Percentiles rank a stretch among this genome's conserved stretches.
Conservation (phyloP, 2,113 vertebrate species). For the Macquaria ambigua region DNA sequence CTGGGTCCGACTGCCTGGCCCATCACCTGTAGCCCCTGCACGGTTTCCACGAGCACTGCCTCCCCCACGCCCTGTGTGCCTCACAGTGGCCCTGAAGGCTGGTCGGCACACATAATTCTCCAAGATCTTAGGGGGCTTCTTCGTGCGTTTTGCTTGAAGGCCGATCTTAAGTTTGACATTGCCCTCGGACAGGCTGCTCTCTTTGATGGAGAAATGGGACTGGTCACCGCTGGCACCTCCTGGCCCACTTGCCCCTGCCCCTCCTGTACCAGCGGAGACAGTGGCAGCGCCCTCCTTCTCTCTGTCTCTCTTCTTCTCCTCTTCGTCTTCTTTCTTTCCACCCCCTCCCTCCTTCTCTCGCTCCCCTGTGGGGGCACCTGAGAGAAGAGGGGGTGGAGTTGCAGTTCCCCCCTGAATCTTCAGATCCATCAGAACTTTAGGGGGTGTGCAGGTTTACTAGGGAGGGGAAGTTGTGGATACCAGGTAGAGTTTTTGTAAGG, state of each 20-base stretch:
- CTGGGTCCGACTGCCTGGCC: conserved; percentile 56
- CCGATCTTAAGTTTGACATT: conserved; percentile 98
- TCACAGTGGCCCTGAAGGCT: conserved; percentile 94
- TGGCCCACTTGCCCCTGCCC: conserved; percentile 51
- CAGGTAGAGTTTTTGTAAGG: conserved; percentile 67
- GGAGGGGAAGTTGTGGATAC: conserved; percentile 54
- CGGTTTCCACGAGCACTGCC: conserved; percentile 76
- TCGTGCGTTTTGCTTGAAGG: conserved; percentile 96
- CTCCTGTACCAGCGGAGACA: conserved; percentile 49
- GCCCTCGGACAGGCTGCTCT: conserved; percentile 94
- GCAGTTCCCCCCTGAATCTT: conserved; percentile 83
- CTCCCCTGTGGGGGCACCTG: conserved; percentile 75
- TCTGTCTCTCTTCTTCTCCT: conserved; percentile 84
- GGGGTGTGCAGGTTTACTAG: conserved; percentile 44
- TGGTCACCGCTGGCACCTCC: conserved; percentile 71
- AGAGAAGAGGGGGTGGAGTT: conserved; percentile 80
- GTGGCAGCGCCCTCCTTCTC: conserved; percentile 75
- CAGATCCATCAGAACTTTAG: conserved; percentile 83
- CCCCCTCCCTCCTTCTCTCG: conserved; percentile 84
- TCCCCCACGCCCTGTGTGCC: conserved; percentile 79
- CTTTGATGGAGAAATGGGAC: conserved; percentile 95
- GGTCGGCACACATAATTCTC: conserved; percentile 98
- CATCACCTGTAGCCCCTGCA: conserved; percentile 65
- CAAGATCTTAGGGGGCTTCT: conserved; percentile 97
- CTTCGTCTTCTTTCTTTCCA: conserved; percentile 86